These are phyloP conservation scores for Nothocercus julius DNA, from an alignment of 2,113 vertebrate genomes.

Conservation along the genomic window DNA sequence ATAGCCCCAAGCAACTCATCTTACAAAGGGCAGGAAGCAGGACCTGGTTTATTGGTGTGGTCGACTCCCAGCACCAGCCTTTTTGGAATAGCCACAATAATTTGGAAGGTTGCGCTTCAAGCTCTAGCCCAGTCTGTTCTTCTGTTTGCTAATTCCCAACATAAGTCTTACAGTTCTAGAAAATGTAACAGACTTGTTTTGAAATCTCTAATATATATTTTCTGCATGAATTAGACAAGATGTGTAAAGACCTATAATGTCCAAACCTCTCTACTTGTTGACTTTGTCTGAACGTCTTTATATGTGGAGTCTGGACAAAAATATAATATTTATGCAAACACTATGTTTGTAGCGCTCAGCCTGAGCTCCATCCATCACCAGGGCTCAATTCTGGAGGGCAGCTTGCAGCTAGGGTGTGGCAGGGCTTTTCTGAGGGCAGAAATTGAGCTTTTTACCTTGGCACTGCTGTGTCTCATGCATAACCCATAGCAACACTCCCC, in stretches of 20 bases:
- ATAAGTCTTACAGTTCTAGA: too few relatives aligned
- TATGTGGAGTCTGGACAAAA: not conserved
- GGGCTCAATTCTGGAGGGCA: fast-evolving
- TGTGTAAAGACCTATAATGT: fast-evolving
- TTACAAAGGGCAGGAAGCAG: not conserved
- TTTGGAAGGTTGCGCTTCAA: fast-evolving
- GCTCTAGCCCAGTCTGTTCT: not conserved
- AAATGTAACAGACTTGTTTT: too few relatives aligned
- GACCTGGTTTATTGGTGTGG: not conserved
- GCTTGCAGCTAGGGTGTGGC: not conserved
- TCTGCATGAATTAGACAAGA: fast-evolving
- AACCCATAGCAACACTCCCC: fast-evolving
- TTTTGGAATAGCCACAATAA: not conserved
- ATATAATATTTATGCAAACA: not conserved
- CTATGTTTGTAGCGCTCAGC: not conserved
- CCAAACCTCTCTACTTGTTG: fast-evolving
- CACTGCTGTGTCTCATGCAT: fast-evolving
- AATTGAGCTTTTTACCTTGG: not conserved
- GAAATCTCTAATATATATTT: too few relatives aligned
- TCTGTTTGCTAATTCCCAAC: not conserved
- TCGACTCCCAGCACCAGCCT: not conserved
- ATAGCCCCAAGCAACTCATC: not conserved
- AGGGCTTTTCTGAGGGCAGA: not conserved
- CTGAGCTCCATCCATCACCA: not conserved
- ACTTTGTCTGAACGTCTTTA: not conserved